Percentiles rank a stretch among this genome's conserved stretches.
These are phyloP conservation scores for Pteropus rufus DNA, from an alignment of 2,797 vertebrate species.

Conservation along the genomic window DNA sequence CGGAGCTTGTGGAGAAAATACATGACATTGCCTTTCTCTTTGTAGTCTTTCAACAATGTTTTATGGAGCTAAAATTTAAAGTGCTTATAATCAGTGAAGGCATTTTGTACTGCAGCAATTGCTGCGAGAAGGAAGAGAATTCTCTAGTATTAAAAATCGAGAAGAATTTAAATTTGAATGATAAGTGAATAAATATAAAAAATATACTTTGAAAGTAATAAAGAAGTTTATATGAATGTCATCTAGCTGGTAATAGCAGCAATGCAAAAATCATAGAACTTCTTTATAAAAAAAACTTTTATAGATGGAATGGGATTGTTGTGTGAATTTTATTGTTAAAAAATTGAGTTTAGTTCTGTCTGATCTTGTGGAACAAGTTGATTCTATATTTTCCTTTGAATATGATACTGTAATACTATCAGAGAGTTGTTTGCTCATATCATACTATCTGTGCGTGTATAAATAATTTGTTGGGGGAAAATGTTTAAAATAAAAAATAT, in stretches of 20 bases:
- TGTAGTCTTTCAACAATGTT: neutral
- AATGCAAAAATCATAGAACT: neutral
- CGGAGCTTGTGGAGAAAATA: neutral
- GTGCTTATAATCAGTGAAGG: neutral
- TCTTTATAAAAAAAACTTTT: neutral
- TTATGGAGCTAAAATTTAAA: neutral
- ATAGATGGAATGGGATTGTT: neutral
- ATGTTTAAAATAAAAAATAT: constrained; percentile 24
- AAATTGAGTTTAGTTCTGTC: neutral
- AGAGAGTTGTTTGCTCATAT: neutral
- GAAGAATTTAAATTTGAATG: constrained; percentile 1
- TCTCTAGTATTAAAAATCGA: neutral
- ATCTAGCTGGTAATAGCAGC: neutral
- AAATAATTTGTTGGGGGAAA: neutral
- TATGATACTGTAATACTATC: neutral
- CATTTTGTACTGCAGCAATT: neutral
- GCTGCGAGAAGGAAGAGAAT: neutral
- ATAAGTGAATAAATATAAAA: neutral
- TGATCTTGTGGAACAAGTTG: neutral
- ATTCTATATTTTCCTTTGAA: constrained; percentile 9
- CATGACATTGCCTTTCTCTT: neutral
- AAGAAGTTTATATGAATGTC: neutral
- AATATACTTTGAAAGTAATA: neutral
- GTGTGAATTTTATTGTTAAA: constrained; percentile 5
- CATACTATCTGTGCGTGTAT: neutral